Percentiles rank a stretch among this genome's conserved stretches.
phyloP scores from a whole-genome alignment of 2,888 invertebrate species.

The Aproaerema taeniolella region DNA sequence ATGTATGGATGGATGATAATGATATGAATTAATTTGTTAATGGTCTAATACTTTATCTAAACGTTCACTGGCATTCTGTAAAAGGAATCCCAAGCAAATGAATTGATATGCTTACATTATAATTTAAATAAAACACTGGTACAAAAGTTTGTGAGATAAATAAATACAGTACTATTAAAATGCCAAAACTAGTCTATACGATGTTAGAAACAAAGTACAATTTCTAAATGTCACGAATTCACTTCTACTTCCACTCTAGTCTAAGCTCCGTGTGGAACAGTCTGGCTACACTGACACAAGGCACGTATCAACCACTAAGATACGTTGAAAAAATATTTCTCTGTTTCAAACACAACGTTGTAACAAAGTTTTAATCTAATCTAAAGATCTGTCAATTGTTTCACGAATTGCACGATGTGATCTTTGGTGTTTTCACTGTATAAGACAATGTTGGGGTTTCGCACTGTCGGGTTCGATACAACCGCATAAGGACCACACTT shows the following conservation, averaged over 20 bases:
- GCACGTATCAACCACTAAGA: conserved; percentile 63
- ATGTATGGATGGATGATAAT: conserved; percentile 60
- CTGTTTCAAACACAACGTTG: conserved; percentile 39
- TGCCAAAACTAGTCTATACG: conserved; percentile 59
- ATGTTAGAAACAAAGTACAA: conserved; percentile 33
- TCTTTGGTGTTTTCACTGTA: conserved; percentile 61
- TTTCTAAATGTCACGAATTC: conserved; percentile 20
- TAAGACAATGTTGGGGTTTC: conserved; percentile 20
- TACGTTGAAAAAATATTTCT: conserved; percentile 70
- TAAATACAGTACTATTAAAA: conserved; percentile 53
- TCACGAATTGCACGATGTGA: conserved; percentile 38
- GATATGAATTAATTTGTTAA: conserved; percentile 52
- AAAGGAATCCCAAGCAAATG: conserved; percentile 18
- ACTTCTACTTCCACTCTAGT: conserved; percentile 28
- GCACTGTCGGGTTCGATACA: not conserved
- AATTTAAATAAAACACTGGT: conserved; percentile 41
- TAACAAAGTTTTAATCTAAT: conserved; percentile 12
- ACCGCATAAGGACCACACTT: conserved; percentile 30
- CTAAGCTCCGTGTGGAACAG: conserved; percentile 24
- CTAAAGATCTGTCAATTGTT: conserved; percentile 19
- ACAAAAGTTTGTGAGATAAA: conserved; percentile 35
- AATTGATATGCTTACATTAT: conserved; percentile 61
- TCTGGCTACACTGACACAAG: conserved; percentile 51
- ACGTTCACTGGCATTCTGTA: too few species aligned
- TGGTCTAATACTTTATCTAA: too few species aligned